phyloP scores from a whole-genome alignment of 2,888 invertebrate genomes.

The Himalopsyche anomala region DNA sequence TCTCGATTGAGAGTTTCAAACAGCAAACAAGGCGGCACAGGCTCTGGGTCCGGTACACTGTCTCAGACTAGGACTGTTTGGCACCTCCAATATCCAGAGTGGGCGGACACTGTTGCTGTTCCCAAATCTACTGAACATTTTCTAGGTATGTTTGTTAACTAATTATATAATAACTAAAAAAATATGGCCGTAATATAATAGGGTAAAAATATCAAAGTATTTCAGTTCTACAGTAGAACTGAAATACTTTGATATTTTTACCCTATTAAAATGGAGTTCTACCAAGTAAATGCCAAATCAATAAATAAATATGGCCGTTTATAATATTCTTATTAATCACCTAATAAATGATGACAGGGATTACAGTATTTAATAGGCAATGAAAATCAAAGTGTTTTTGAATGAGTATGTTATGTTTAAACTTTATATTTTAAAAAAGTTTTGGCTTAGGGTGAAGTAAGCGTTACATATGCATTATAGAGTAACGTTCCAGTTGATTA shows the following conservation, averaged over 20 bases:
- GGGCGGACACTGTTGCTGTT: constrained; percentile 80
- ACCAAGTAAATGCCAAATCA: no score
- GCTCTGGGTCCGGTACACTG: constrained; percentile 65
- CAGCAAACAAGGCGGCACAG: constrained; percentile 60
- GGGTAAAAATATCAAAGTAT: no score
- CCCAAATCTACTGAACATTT: constrained; percentile 82
- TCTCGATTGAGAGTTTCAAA: constrained; percentile 70
- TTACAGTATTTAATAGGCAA: not conserved
- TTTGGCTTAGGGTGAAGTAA: not conserved
- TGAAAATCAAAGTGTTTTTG: no score
- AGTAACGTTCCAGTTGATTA: not conserved
- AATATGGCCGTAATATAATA: no score
- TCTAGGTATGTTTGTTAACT: constrained; percentile 71
- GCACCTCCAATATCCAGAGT: constrained; percentile 89
- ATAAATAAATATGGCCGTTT: no score
- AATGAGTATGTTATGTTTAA: no score
- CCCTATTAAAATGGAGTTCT: no score
- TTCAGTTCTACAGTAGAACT: no score
- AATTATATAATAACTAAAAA: constrained; percentile 4
- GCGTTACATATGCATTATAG: not conserved
- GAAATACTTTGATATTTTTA: no score
- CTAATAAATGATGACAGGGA: no score
- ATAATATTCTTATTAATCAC: no score
- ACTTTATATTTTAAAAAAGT: no score
- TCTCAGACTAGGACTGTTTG: constrained; percentile 79